These are phyloP conservation scores for Henicopernis longicauda DNA, from an alignment of 2,113 vertebrate species.

Conservation along the genomic window DNA sequence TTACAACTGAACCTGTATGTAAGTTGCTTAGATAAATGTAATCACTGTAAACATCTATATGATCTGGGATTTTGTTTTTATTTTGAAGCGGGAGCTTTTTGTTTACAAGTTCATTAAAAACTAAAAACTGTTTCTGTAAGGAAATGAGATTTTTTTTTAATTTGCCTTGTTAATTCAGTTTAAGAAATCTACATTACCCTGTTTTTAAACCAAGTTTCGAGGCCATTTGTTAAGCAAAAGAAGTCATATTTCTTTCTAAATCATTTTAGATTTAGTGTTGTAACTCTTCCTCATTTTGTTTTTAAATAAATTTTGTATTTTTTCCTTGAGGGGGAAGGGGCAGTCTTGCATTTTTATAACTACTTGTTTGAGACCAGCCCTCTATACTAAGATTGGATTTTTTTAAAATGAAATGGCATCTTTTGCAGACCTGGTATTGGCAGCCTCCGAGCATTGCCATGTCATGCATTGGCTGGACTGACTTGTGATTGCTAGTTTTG, in stretches of 20 bases:
- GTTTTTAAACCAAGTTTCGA: slow-evolving; percentile 71
- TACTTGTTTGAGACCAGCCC: slow-evolving; percentile 69
- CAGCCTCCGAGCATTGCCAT: slow-evolving; percentile 20
- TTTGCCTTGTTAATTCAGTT: slow-evolving; percentile 78
- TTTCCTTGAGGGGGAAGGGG: slow-evolving; percentile 68
- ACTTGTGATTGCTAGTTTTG: slow-evolving; percentile 52
- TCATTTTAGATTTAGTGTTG: slow-evolving; percentile 74
- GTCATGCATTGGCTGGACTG: slow-evolving; percentile 59
- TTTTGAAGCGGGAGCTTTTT: slow-evolving; percentile 82
- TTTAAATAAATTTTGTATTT: slow-evolving; percentile 74
- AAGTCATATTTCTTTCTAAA: slow-evolving; percentile 72
- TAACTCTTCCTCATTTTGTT: slow-evolving; percentile 73
- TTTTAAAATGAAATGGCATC: slow-evolving; percentile 12
- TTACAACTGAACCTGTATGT: slow-evolving; percentile 88
- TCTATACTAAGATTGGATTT: slow-evolving; percentile 52
- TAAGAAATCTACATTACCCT: slow-evolving; percentile 70
- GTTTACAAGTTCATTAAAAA: slow-evolving; percentile 87
- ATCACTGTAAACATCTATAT: slow-evolving; percentile 88
- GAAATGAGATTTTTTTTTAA: slow-evolving; percentile 72
- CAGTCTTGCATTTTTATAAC: slow-evolving; percentile 70
- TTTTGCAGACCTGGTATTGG: slow-evolving; percentile 62
- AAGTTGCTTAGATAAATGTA: slow-evolving; percentile 91
- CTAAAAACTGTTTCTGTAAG: slow-evolving; percentile 81
- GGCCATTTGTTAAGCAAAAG: slow-evolving; percentile 73
- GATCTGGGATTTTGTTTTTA: slow-evolving; percentile 83